A percentile compares a stretch with the other conserved stretches of the same genome.
Evolutionary conservation across 1,140 invertebrate species (phyloP).

Genomic region (Calycopis cecrops): DNA sequence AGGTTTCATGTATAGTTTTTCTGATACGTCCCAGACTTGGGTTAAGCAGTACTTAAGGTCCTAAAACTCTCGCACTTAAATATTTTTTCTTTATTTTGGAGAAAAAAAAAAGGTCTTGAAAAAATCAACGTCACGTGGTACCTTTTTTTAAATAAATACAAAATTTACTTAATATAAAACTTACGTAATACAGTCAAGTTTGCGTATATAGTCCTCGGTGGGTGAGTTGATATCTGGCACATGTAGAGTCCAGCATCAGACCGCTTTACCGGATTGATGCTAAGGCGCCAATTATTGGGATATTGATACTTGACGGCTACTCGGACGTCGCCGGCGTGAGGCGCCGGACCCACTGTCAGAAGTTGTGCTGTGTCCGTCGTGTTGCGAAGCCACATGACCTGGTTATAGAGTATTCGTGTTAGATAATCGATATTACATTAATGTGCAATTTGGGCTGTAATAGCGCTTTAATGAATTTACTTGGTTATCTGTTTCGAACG

Average conservation of each 20-base stretch:
- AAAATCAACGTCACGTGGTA: too few relatives aligned
- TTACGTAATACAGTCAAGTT: slow-evolving; percentile 79
- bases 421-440: neutral
- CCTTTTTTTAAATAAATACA: neutral
- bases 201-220: slow-evolving; percentile 81
- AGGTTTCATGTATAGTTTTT: too few relatives aligned
- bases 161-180: slow-evolving; percentile 37
- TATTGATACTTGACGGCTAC: slow-evolving; percentile 86
- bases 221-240: slow-evolving; percentile 91
- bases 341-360: slow-evolving; percentile 83
- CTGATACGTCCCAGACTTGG: too few relatives aligned
- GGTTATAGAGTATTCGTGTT: slow-evolving; percentile 17
- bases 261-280: slow-evolving; percentile 84
- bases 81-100: too few relatives aligned
- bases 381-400: slow-evolving; percentile 88
- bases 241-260: slow-evolving; percentile 87
- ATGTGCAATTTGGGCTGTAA: too few relatives aligned
- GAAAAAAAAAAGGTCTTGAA: too few relatives aligned
- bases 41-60: too few relatives aligned
- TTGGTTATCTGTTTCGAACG: too few relatives aligned
- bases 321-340: slow-evolving; percentile 83
- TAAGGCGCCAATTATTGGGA: slow-evolving; percentile 89
- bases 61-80: too few relatives aligned
- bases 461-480: too few relatives aligned
- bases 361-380: slow-evolving; percentile 83